Base-by-base conservation (phyloP, 2,113 vertebrate species). In the Prunella himalayana region DNA sequence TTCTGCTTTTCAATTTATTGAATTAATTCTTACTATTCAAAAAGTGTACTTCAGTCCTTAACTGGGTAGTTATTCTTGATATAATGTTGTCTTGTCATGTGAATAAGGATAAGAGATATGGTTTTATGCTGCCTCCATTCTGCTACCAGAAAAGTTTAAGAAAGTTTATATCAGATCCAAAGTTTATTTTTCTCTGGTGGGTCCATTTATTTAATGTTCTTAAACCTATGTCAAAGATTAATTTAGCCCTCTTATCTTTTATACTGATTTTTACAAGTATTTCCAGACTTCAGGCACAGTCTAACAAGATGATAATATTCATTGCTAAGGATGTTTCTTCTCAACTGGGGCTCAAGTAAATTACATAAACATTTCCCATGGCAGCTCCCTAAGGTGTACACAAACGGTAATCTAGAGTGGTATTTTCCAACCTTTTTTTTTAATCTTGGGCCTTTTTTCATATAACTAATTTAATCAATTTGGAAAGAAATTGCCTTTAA, bases 361-460 rank as follows among this genome's bases (percentile, higher is more conserved):
- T 82, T 88, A 65, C 63, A 33, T 56, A 90, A 92, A 90, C 27
- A 66, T 88, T 86, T 91, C 60, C 60, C 24, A 49, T 81, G 57
- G 90, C 65, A 93, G 61, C n/a, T 94, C 80, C 86, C 82, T 39
- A 86, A 84, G 86, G 78, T 94, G 61, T 81, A 91, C 64, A 90
- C 49, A 84, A 85, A 84, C 60, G 35, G 14, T 75, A 73, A 82
- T 71, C 50, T 68, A 39, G 33, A 86, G 47, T 50, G 41, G 42
- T 91, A 41, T 64, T 88, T 95, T 82, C 65, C 44, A 92, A 64
- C 9, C 9, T 57, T 64, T 82, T 81, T 89, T 78, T 77, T 71
- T 6, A 82, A 64, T 90, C 42, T 84, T 79, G 30, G 50, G 30
- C 15, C 10, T 91, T 86, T 93, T 86, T 84, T 82, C 31, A 41